These are phyloP conservation scores for Dysdera silvatica DNA, from an alignment of 1,140 invertebrate species.

Conservation along the genomic window DNA sequence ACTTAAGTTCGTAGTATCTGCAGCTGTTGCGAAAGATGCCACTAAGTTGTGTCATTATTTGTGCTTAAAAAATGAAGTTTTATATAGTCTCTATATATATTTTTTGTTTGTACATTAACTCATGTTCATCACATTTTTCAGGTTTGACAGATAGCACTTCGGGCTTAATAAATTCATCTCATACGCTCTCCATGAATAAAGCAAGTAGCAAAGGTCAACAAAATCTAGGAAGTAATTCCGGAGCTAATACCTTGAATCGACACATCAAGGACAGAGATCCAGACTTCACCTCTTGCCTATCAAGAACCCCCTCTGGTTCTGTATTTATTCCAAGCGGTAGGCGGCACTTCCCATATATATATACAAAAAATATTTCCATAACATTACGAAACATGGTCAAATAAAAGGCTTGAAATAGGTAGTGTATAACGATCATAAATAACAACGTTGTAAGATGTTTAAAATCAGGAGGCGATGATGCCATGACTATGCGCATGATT, in stretches of 20 bases:
- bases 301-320: constrained; percentile 30
- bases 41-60: too few relatives aligned
- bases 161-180: constrained; percentile 12
- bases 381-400: too few relatives aligned
- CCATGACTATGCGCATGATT: too few relatives aligned
- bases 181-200: constrained; percentile 21
- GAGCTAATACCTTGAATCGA: constrained; percentile 1
- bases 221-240: constrained; percentile 15
- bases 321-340: constrained; percentile 29
- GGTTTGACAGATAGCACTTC: constrained; percentile 18
- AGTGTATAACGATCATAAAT: too few relatives aligned
- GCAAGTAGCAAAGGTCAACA: constrained; percentile 29
- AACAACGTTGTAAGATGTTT: too few relatives aligned
- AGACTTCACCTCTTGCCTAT: constrained; percentile 21
- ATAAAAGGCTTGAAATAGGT: too few relatives aligned
- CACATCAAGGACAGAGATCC: constrained; percentile 16
- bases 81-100: neutral
- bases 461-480: too few relatives aligned
- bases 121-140: neutral
- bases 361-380: too few relatives aligned
- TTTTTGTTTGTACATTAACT: neutral
- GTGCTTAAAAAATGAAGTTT: too few relatives aligned
- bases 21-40: too few relatives aligned
- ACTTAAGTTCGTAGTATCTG: too few relatives aligned
- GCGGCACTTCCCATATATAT: too few relatives aligned